phyloP scores from a whole-genome alignment of 2,113 vertebrate species.

The Asarcornis scutulata region DNA sequence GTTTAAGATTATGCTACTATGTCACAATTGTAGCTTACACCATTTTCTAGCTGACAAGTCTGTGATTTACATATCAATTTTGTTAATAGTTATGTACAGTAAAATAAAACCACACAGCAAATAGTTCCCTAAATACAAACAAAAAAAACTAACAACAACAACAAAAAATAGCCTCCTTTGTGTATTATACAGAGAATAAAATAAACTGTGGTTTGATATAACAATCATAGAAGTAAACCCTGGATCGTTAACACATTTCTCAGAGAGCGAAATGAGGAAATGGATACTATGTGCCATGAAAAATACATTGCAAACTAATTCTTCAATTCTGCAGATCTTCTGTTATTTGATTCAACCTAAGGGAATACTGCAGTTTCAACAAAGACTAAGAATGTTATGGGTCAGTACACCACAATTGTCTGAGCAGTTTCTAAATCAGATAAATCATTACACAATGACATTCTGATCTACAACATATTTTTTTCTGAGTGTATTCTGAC shows the following conservation, averaged over 20 bases:
- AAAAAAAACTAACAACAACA: too few species aligned
- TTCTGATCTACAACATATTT: background rate
- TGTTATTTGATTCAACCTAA: background rate
- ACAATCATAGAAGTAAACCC: background rate
- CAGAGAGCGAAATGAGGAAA: background rate
- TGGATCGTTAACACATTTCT: background rate
- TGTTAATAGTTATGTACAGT: slow-evolving; percentile 15
- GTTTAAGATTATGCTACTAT: background rate
- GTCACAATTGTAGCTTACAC: background rate
- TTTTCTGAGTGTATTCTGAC: slow-evolving; percentile 34
- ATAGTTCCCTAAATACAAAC: background rate
- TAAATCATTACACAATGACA: background rate
- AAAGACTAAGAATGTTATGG: background rate
- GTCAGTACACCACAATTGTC: background rate
- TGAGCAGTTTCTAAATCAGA: background rate
- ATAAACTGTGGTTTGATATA: background rate
- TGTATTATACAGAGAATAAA: slow-evolving; percentile 9
- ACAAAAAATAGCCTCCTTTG: background rate
- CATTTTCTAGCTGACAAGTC: background rate
- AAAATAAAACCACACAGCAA: slow-evolving; percentile 40
- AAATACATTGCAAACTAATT: slow-evolving; percentile 22
- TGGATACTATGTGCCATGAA: background rate
- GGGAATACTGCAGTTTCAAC: background rate
- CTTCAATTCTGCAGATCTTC: background rate
- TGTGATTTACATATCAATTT: slow-evolving; percentile 44